Conservation (phyloP, 92 coral and sea anemone genomes). For the Chrysogorgia sp. region DNA sequence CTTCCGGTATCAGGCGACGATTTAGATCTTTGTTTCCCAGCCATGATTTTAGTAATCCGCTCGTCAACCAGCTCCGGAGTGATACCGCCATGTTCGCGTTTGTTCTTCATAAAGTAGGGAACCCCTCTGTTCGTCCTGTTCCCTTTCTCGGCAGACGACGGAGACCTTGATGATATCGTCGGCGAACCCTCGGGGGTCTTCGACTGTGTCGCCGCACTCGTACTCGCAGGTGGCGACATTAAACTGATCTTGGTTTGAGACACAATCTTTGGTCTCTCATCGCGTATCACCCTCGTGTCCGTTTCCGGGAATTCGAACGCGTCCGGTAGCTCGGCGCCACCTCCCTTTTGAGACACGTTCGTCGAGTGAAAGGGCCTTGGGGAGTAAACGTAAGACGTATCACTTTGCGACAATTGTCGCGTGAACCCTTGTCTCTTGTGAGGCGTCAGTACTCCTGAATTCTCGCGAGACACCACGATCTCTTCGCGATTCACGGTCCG, state of each 20-base stretch:
- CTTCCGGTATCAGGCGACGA: conserved; percentile 30
- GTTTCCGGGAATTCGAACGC: conserved; percentile 40
- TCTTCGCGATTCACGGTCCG: conserved; percentile 46
- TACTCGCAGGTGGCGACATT: conserved; percentile 40
- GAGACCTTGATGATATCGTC: conserved; percentile 9
- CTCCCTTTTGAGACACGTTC: not conserved
- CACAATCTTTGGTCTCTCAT: conserved; percentile 37
- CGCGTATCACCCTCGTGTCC: conserved; percentile 33
- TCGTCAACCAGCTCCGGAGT: conserved; percentile 38
- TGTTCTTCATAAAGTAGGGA: conserved; percentile 43
- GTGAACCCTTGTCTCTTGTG: conserved; percentile 58
- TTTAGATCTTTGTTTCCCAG: conserved; percentile 34
- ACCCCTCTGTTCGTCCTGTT: not conserved
- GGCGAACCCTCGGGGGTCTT: conserved; percentile 16
- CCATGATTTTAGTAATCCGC: conserved; percentile 23
- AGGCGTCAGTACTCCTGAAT: conserved; percentile 50
- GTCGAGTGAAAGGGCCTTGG: conserved; percentile 33
- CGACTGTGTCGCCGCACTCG: conserved; percentile 19
- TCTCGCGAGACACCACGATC: conserved; percentile 31
- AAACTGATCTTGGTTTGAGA: conserved; percentile 37
- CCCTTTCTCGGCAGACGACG: not conserved
- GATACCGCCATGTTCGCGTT: conserved; percentile 28
- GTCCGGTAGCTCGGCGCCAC: conserved; percentile 1
- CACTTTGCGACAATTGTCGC: conserved; percentile 40
- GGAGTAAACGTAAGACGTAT: conserved; percentile 36